Evolutionary conservation across 2,113 vertebrate genomes (phyloP).

Genomic region (Dendrocopos noguchii): DNA sequence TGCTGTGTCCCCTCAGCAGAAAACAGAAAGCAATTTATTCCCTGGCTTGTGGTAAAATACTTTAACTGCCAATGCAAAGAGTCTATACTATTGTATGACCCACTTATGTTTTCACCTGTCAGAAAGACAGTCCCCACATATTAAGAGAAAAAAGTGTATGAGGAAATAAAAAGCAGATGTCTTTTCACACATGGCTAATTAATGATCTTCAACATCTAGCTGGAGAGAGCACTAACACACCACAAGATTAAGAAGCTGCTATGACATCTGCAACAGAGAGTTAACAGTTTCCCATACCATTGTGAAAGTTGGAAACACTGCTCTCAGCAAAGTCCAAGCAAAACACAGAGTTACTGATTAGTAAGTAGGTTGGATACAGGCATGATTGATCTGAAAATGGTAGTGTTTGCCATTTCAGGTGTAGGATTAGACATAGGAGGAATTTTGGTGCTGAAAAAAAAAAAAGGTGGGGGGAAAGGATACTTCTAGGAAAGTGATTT

Average conservation of each 20-base stretch:
- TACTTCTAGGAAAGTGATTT: neutral
- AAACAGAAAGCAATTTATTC: neutral
- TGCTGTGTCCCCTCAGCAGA: neutral
- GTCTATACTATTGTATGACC: neutral
- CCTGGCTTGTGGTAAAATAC: neutral
- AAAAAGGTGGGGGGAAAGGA: neutral
- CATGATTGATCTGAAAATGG: neutral
- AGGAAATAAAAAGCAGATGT: neutral
- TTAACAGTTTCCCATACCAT: neutral
- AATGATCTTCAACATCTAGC: neutral
- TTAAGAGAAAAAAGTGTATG: neutral
- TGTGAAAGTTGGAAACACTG: neutral
- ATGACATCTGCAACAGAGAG: rapidly evolving
- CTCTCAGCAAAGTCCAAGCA: neutral
- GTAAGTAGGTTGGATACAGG: neutral
- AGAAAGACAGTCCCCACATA: neutral
- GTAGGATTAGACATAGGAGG: neutral
- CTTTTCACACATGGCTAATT: neutral
- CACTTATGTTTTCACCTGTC: neutral
- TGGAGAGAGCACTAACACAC: neutral
- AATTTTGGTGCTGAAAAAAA: neutral
- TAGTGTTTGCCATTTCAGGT: neutral
- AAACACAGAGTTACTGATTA: neutral
- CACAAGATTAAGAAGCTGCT: neutral
- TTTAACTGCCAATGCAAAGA: neutral